A percentile compares a stretch with the other conserved stretches of the same genome.
Evolutionary conservation across 1,140 invertebrate genomes (phyloP).

Genomic region (Calliopsis andreniformis): DNA sequence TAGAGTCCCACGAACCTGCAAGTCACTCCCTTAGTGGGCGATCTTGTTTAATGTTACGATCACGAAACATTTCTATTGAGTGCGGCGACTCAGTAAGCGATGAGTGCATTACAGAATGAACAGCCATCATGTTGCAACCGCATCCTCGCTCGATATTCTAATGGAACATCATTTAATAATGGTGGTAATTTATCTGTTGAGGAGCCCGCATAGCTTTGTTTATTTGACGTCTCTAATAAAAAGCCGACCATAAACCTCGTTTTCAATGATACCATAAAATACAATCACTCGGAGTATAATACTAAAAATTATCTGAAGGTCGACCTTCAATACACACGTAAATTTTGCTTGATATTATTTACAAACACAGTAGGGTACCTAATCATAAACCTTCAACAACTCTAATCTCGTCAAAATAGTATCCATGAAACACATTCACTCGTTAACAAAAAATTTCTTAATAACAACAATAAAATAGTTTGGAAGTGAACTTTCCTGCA

Average conservation of each 20-base stretch:
- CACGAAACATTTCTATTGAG: neutral
- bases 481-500: too few relatives aligned
- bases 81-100: neutral
- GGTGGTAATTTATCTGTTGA: conserved; percentile 25
- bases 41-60: neutral
- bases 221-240: conserved; percentile 12
- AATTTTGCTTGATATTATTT: too few relatives aligned
- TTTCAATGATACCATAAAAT: neutral
- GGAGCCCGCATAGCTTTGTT: conserved; percentile 34
- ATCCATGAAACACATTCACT: too few relatives aligned
- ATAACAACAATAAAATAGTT: too few relatives aligned
- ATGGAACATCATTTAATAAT: conserved; percentile 21
- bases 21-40: neutral
- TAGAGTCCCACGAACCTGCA: too few relatives aligned
- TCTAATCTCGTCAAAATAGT: too few relatives aligned
- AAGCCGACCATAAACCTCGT: conserved; percentile 21
- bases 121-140: neutral
- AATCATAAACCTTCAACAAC: too few relatives aligned
- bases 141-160: conserved; percentile 5
- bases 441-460: too few relatives aligned
- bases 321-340: too few relatives aligned
- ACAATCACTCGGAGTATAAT: too few relatives aligned
- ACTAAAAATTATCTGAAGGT: too few relatives aligned
- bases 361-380: too few relatives aligned
- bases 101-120: neutral